Percentiles rank a stretch among this genome's conserved stretches.
Evolutionary conservation across 2,888 invertebrate species (phyloP).

Genomic region (Ecliptopera silaceata): DNA sequence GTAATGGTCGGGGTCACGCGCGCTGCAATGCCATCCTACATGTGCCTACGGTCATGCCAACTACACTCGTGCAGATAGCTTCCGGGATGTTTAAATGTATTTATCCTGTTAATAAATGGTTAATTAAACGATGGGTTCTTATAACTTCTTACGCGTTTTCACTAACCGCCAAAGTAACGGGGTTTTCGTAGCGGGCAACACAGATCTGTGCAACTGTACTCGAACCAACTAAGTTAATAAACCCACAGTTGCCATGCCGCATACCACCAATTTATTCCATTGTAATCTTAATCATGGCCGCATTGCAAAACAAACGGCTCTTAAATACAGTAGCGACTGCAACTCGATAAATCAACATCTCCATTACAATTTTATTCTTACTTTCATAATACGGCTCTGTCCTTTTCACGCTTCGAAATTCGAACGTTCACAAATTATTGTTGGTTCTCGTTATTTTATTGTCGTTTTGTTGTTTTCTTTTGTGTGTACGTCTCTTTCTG

Average conservation of each 20-base stretch:
- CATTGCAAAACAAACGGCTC: constrained; percentile 65
- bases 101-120: constrained; percentile 13
- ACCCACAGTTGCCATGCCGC: constrained; percentile 31
- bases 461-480: constrained; percentile 48
- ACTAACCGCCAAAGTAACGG: background rate
- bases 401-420: constrained; percentile 72
- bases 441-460: constrained; percentile 74
- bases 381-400: constrained; percentile 63
- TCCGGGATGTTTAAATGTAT: constrained; percentile 24
- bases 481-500: constrained; percentile 31
- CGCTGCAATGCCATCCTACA: constrained; percentile 29
- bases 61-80: constrained; percentile 17
- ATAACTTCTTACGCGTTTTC: constrained; percentile 1
- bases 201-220: no score
- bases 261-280: constrained; percentile 62
- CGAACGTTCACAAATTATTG: constrained; percentile 79
- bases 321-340: constrained; percentile 70
- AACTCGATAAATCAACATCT: constrained; percentile 74
- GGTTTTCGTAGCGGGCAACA: background rate
- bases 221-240: constrained; percentile 41
- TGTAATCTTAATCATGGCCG: constrained; percentile 54
- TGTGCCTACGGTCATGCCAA: constrained; percentile 8
- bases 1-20: constrained; percentile 35
- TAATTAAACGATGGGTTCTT: constrained; percentile 1
- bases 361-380: constrained; percentile 71